phyloP scores from a whole-genome alignment of 1,140 invertebrate species.

The Mactra quadrangularis region DNA sequence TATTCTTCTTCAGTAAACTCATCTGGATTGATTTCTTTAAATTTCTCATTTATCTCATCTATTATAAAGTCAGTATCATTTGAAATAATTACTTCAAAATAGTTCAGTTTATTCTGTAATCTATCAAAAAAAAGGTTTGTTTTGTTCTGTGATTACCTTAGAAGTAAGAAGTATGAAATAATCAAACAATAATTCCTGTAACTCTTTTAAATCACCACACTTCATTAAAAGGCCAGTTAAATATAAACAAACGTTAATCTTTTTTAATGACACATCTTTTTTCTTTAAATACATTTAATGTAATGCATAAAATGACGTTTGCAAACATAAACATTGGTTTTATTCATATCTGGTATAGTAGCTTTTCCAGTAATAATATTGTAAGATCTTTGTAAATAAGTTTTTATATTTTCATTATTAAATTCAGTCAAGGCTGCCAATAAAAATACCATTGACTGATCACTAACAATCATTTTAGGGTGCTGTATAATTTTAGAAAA shows the following conservation, averaged over 20 bases:
- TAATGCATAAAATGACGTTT: conserved; percentile 6
- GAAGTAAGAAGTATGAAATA: not conserved
- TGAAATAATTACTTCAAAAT: conserved; percentile 10
- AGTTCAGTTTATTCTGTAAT: not conserved
- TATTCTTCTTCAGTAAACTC: conserved; percentile 22
- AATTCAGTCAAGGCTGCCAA: conserved; percentile 24
- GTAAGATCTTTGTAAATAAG: not conserved
- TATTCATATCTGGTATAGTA: not conserved
- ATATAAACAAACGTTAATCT: conserved; percentile 10
- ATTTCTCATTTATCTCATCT: conserved; percentile 18
- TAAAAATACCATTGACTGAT: conserved; percentile 33
- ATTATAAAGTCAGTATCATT: not conserved
- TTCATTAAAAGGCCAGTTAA: conserved; percentile 14
- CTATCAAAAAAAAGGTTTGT: not conserved
- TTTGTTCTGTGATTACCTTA: not conserved
- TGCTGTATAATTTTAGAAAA: not conserved
- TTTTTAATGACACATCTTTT: conserved; percentile 20
- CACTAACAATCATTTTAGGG: too few species aligned
- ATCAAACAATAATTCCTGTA: not conserved
- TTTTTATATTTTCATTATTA: conserved; percentile 24
- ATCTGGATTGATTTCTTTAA: conserved; percentile 9
- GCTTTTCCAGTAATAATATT: conserved; percentile 5
- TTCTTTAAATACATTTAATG: conserved; percentile 20
- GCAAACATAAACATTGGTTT: not conserved
- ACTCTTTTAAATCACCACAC: conserved; percentile 4